Conservation (phyloP, 2,113 vertebrate species). For the Turnix velox region DNA sequence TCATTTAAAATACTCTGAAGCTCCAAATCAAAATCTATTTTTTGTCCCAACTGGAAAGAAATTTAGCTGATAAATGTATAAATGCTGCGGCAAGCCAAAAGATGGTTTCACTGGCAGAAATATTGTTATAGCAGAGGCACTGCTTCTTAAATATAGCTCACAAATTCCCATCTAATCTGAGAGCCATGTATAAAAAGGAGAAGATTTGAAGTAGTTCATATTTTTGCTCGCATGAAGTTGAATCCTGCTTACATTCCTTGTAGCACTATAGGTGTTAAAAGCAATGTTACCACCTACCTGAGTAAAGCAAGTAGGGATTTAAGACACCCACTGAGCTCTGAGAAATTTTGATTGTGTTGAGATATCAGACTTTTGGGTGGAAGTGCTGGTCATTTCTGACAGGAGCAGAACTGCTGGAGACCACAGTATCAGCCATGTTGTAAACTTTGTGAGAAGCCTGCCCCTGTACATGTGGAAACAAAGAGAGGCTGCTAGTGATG, state of each 20-base stretch:
- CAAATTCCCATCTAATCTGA: background rate
- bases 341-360: background rate
- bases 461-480: background rate
- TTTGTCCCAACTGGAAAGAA: background rate
- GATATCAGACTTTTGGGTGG: background rate
- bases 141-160: background rate
- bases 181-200: background rate
- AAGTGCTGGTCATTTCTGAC: background rate
- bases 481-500: background rate
- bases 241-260: background rate
- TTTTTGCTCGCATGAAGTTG: background rate
- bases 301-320: background rate
- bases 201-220: background rate
- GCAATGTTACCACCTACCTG: background rate
- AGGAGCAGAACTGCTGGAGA: background rate
- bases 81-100: background rate
- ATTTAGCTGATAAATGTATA: conserved; percentile 15
- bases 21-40: background rate
- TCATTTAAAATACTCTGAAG: conserved; percentile 5
- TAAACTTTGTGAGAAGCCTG: background rate
- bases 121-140: background rate
- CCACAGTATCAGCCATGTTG: background rate
- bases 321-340: background rate
- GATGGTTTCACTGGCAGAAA: background rate
- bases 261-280: background rate